Evolutionary conservation across 2,797 vertebrate genomes (phyloP).

Genomic region (Yasuhikotakia modesta): DNA sequence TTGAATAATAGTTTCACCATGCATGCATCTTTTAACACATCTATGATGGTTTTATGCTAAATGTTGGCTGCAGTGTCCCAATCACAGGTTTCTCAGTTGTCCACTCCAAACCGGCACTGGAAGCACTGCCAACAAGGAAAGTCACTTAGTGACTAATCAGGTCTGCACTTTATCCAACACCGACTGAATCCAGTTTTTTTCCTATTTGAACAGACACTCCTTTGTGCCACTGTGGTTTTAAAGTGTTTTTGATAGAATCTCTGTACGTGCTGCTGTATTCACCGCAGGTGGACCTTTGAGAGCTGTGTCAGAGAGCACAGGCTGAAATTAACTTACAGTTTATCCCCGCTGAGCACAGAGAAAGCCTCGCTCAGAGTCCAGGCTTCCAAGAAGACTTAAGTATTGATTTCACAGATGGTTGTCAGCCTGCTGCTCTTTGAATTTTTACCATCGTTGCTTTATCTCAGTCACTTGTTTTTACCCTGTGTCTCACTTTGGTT

Average conservation of each 20-base stretch:
- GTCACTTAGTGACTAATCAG: constrained; percentile 27
- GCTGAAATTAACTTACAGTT: constrained; percentile 86
- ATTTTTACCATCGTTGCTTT: constrained; percentile 64
- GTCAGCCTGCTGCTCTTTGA: constrained; percentile 72
- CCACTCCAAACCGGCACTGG: background rate
- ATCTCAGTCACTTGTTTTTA: background rate
- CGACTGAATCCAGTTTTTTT: constrained; percentile 39
- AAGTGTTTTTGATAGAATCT: constrained; percentile 48
- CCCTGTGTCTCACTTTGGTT: too few relatives aligned
- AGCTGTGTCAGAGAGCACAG: constrained; percentile 79
- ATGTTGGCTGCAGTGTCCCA: constrained; percentile 23
- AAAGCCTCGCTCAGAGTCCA: constrained; percentile 77
- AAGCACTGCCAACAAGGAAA: too few relatives aligned
- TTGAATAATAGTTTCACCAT: constrained; percentile 33
- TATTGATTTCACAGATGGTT: constrained; percentile 83
- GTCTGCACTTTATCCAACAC: constrained; percentile 30
- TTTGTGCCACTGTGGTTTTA: constrained; percentile 15
- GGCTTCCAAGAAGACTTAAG: constrained; percentile 82
- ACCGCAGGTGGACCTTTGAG: constrained; percentile 69
- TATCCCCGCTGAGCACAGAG: constrained; percentile 83
- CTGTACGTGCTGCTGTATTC: constrained; percentile 45
- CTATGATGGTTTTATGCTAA: constrained; percentile 22
- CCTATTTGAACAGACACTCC: constrained; percentile 29
- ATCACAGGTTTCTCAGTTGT: background rate
- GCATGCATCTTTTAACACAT: constrained; percentile 31